phyloP scores from a whole-genome alignment of 1,140 invertebrate genomes.

The Diabrotica virgifera region DNA sequence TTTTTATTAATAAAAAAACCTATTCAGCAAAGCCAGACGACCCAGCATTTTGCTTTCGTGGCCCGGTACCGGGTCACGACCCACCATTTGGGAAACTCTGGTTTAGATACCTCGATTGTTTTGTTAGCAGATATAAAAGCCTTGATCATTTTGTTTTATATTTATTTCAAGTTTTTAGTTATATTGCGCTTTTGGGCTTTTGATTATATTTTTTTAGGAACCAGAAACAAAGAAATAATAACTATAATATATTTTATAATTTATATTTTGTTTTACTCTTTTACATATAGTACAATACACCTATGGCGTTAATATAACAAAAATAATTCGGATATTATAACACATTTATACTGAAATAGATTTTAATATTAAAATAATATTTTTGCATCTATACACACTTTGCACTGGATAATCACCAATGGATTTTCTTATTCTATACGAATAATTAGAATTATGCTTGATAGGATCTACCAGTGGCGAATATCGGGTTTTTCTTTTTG shows the following conservation, averaged over 20 bases:
- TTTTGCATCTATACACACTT: slow-evolving; percentile 23
- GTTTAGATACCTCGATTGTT: too few species aligned
- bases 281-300: slow-evolving; percentile 43
- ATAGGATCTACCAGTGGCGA: slow-evolving; percentile 30
- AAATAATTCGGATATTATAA: slow-evolving; percentile 41
- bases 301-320: slow-evolving; percentile 41
- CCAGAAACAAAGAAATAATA: background rate
- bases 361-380: slow-evolving; percentile 19
- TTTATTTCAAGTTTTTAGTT: too few species aligned
- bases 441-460: slow-evolving; percentile 27
- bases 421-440: slow-evolving; percentile 16
- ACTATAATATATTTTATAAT: background rate
- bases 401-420: slow-evolving; percentile 21
- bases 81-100: too few species aligned
- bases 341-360: slow-evolving; percentile 23
- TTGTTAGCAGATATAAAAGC: too few species aligned
- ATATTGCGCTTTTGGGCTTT: too few species aligned
- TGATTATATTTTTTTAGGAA: background rate
- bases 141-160: too few species aligned
- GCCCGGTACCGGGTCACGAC: too few species aligned
- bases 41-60: too few species aligned
- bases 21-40: too few species aligned
- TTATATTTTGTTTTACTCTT: slow-evolving; percentile 17
- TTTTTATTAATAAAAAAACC: too few species aligned
- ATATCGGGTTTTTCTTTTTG: slow-evolving; percentile 18